A percentile compares a stretch with the other conserved stretches of the same genome.
These are phyloP conservation scores for Amorpha juglandis DNA, from an alignment of 2,888 invertebrate species.

Conservation along the genomic window DNA sequence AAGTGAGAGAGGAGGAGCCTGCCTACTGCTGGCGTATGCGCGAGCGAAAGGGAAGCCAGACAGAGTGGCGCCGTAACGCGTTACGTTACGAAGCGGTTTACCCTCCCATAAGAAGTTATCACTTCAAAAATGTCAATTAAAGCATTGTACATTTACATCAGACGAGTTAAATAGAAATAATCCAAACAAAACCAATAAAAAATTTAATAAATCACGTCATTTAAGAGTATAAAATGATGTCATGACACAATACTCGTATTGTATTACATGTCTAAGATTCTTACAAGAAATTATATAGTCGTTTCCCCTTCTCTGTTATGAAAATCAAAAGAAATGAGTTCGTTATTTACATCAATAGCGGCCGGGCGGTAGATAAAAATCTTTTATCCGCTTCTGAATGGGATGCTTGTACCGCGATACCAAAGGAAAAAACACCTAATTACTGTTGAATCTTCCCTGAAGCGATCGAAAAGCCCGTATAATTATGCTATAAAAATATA, in stretches of 20 bases:
- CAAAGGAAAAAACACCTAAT: conserved; percentile 73
- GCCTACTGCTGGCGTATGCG: too few relatives aligned
- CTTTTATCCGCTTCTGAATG: conserved; percentile 71
- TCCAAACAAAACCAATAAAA: too few relatives aligned
- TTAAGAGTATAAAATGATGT: too few relatives aligned
- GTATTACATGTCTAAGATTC: conserved; percentile 31
- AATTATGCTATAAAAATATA: conserved; percentile 7
- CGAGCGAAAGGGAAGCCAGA: too few relatives aligned
- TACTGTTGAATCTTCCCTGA: conserved; percentile 57
- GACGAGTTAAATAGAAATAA: too few relatives aligned
- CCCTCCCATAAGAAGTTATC: too few relatives aligned
- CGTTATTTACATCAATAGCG: conserved; percentile 73
- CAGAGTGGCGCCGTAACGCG: too few relatives aligned
- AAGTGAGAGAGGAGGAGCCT: too few relatives aligned
- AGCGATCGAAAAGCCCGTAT: conserved; percentile 37
- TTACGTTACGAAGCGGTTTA: too few relatives aligned
- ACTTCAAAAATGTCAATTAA: too few relatives aligned
- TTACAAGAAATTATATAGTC: conserved; percentile 44
- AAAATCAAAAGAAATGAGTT: conserved; percentile 61
- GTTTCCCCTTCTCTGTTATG: conserved; percentile 46
- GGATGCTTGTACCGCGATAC: conserved; percentile 70
- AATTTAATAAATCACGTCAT: background rate
- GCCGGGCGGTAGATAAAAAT: conserved; percentile 62
- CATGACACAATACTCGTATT: background rate
- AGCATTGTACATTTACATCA: too few relatives aligned